Base-by-base conservation (phyloP, 2,113 vertebrate genomes). In the Corydoras sp. region DNA sequence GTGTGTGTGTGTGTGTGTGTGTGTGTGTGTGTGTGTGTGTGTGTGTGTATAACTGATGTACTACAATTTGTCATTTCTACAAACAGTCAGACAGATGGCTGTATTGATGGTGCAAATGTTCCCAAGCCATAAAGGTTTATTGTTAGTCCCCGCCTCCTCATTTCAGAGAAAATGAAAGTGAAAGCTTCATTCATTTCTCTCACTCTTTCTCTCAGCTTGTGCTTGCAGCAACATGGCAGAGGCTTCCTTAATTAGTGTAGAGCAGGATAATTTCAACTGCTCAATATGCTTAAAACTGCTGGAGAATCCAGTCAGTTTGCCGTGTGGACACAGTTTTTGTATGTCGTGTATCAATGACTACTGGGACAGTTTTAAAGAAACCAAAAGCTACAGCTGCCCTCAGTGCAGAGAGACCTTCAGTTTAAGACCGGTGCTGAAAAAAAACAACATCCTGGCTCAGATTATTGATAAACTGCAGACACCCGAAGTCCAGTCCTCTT, bases 251-350 rank as follows among this genome's bases (percentile, higher is more conserved):
- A 67, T 50, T 43, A 43, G 35, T 29, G 10, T 74, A 3, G 10
- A 15, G 50, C 68, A 71, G 35, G 64, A 71, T 0, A n/a, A 79
- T 67, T 77, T 80, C 3, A 64, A 2, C 4, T 76, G 77, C 61
- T 50, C 58, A 0, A 67, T 76, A 7, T 76, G 75, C 63, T 18
- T 76, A 6, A 9, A 71, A 11, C 29, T 51, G 1, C 32, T 77
- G 50, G 62, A 67, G 30, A 48, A 67, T 9, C 60, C 63, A 18
- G 63, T 65, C 24, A 71, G 62, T 66, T 67, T 54, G 58, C 50
- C 68, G 14, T 58, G 72, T 54, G 76, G 71, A 66, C 51, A 73
- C 58, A 71, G 24, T 53, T 77, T 71, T 56, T 62, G 71, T n/a
- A 66, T 62, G 72, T n/a, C 24, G 12, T 77, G 76, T 58, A 62